A percentile compares a stretch with the other conserved stretches of the same genome.
These are phyloP conservation scores for Tragelaphus scriptus DNA, from an alignment of 2,113 vertebrate genomes.

Conservation along the genomic window DNA sequence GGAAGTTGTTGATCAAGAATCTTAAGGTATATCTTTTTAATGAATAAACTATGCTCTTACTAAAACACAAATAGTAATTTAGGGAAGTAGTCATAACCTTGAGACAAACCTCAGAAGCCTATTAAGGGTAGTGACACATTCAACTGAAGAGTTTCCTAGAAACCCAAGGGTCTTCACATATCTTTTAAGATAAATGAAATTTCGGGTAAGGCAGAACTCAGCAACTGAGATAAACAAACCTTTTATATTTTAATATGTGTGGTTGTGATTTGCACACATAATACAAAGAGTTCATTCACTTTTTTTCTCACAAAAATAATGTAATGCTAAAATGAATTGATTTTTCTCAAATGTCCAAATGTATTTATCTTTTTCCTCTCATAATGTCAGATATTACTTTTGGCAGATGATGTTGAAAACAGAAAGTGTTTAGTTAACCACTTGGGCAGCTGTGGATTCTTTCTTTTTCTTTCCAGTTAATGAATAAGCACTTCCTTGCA, in stretches of 20 bases:
- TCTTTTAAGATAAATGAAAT: neutral
- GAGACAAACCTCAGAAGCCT: neutral
- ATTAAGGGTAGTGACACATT: neutral
- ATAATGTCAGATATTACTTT: slow-evolving; percentile 33
- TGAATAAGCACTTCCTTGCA: slow-evolving; percentile 40
- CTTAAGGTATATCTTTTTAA: neutral
- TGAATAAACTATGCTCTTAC: neutral
- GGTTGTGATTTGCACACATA: no score
- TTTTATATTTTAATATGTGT: slow-evolving; percentile 18
- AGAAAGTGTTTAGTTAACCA: slow-evolving; percentile 39
- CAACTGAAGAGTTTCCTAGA: neutral
- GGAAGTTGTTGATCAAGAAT: neutral
- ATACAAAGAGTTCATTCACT: no score
- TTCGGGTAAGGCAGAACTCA: slow-evolving; percentile 15
- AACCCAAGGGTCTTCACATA: neutral
- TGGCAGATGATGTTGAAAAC: slow-evolving; percentile 44
- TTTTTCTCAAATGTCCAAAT: slow-evolving; percentile 44
- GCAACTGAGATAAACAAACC: neutral
- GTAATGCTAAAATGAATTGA: slow-evolving; percentile 21
- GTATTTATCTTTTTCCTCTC: neutral
- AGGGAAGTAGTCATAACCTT: neutral
- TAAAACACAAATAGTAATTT: neutral
- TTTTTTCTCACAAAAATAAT: slow-evolving; percentile 28
- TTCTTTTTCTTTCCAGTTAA: slow-evolving; percentile 50
- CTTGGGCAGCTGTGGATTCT: slow-evolving; percentile 33